These are phyloP conservation scores for Microctonus aethiopoides DNA, from an alignment of 2,888 invertebrate species.

Conservation along the genomic window DNA sequence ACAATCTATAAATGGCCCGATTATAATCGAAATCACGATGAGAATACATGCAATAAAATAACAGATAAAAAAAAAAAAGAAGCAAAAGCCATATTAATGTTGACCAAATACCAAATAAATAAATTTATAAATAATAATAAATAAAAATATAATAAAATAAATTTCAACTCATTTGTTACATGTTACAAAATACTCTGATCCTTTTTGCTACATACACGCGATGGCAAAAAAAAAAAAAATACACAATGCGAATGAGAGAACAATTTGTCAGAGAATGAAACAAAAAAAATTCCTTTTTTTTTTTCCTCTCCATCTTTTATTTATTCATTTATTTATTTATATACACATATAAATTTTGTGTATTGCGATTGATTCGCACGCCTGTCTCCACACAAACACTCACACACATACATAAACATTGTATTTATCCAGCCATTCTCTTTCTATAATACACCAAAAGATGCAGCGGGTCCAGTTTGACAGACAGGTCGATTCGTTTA, in stretches of 20 bases:
- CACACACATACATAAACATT: too few species aligned
- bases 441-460: slow-evolving; percentile 20
- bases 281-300: neutral
- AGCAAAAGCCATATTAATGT: neutral
- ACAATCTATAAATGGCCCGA: neutral
- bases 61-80: neutral
- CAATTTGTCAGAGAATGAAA: slow-evolving; percentile 4
- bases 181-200: too few species aligned
- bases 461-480: slow-evolving; percentile 40
- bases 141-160: neutral
- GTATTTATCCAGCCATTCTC: neutral
- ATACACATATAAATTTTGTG: neutral
- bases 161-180: neutral
- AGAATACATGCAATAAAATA: neutral
- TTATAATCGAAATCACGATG: neutral
- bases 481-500: slow-evolving; percentile 48
- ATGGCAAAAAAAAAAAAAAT: neutral
- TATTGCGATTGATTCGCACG: slow-evolving; percentile 16
- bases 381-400: slow-evolving; percentile 8
- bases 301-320: neutral
- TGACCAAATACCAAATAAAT: neutral
- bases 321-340: neutral
- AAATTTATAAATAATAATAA: neutral
- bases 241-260: neutral
- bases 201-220: neutral